Evolutionary conservation across 2,113 vertebrate species (phyloP).

Genomic region (Passer domesticus): DNA sequence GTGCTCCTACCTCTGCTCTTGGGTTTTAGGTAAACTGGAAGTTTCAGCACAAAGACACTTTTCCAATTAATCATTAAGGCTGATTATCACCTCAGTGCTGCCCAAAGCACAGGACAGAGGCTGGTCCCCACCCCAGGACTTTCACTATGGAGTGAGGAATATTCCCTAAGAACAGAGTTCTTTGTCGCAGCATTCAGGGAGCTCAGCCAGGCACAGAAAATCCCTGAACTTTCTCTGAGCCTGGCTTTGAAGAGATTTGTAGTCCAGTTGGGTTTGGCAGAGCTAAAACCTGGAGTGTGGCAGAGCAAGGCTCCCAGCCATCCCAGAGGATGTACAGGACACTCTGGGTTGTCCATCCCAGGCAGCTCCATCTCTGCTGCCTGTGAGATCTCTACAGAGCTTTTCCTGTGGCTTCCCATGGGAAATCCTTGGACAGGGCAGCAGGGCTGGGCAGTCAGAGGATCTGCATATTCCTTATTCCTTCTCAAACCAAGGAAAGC

Average conservation of each 20-base stretch:
- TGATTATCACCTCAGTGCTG: not conserved
- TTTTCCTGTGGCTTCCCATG: fast-evolving
- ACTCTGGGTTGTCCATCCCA: fast-evolving
- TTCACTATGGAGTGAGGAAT: not conserved
- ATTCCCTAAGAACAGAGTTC: not conserved
- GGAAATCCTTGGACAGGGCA: not conserved
- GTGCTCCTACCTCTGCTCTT: not conserved
- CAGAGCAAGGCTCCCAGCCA: not conserved
- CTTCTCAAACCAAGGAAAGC: not conserved
- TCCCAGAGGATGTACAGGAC: fast-evolving
- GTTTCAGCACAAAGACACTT: not conserved
- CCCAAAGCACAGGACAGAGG: not conserved
- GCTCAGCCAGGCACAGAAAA: not conserved
- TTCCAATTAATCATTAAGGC: not conserved
- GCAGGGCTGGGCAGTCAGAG: not conserved
- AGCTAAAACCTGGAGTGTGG: not conserved
- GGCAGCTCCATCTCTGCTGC: not conserved
- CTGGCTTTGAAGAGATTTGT: not conserved
- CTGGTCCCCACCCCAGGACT: fast-evolving
- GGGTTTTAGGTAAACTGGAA: not conserved
- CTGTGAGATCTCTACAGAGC: not conserved
- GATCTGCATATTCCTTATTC: not conserved
- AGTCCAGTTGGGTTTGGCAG: not conserved
- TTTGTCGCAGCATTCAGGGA: not conserved
- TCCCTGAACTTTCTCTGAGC: not conserved